phyloP scores from a whole-genome alignment of 2,888 invertebrate genomes.

The Protodeltote pygarga region DNA sequence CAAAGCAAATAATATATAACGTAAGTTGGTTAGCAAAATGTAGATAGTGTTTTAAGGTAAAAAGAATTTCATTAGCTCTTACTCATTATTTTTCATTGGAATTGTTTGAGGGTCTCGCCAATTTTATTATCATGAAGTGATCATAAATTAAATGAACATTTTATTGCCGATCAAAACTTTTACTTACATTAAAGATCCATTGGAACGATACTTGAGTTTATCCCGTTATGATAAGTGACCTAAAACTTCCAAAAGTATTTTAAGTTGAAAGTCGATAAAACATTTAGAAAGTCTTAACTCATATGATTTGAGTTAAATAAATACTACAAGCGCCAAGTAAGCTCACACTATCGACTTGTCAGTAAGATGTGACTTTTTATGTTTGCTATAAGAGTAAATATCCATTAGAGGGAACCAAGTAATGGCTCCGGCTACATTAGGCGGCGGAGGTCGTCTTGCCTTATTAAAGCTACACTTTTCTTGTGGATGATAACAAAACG shows the following conservation, averaged over 20 bases:
- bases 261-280: constrained; percentile 25
- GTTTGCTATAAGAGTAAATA: constrained; percentile 73
- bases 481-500: constrained; percentile 53
- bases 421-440: constrained; percentile 72
- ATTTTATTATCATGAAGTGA: constrained; percentile 12
- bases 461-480: constrained; percentile 64
- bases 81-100: constrained; percentile 14
- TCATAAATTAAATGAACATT: constrained; percentile 22
- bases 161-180: constrained; percentile 16
- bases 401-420: constrained; percentile 74
- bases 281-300: constrained; percentile 16
- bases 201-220: constrained; percentile 9
- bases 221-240: constrained; percentile 14
- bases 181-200: constrained; percentile 10
- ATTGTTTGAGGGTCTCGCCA: constrained; percentile 12
- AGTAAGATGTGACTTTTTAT: constrained; percentile 73
- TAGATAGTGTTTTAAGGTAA: constrained; percentile 14
- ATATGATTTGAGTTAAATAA: constrained; percentile 25
- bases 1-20: constrained; percentile 19
- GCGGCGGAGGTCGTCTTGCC: constrained; percentile 63
- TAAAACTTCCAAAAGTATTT: constrained; percentile 19
- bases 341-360: constrained; percentile 61
- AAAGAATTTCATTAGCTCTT: constrained; percentile 16
- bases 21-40: constrained; percentile 13
- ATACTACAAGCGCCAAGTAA: constrained; percentile 21